These are phyloP conservation scores for Sarcophaga carnaria DNA, from an alignment of 2,888 invertebrate species.

Conservation along the genomic window DNA sequence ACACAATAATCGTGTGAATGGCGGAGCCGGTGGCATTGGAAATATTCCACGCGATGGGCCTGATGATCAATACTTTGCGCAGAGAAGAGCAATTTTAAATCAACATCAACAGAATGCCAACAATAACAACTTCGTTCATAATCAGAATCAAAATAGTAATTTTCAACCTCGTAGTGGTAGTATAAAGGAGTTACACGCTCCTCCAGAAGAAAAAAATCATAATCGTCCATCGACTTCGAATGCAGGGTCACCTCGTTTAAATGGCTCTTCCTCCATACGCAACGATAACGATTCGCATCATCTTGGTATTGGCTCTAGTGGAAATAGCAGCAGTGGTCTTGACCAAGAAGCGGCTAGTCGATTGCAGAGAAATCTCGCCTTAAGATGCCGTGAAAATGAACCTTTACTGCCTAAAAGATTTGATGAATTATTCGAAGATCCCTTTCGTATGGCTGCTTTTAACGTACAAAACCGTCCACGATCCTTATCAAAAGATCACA, in stretches of 20 bases:
- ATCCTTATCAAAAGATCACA: constrained; percentile 84
- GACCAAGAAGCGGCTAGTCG: constrained; percentile 80
- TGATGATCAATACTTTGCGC: constrained; percentile 77
- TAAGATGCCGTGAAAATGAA: constrained; percentile 80
- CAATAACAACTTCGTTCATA: constrained; percentile 76
- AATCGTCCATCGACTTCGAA: constrained; percentile 73
- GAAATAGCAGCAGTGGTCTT: constrained; percentile 15
- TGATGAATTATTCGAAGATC: constrained; percentile 82
- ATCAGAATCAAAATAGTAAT: constrained; percentile 75
- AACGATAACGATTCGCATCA: constrained; percentile 72
- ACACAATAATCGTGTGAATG: constrained; percentile 69
- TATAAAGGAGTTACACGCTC: constrained; percentile 75
- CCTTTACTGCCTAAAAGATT: constrained; percentile 80
- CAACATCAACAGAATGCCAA: constrained; percentile 77
- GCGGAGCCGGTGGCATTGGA: constrained; percentile 67
- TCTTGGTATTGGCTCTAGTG: constrained; percentile 54
- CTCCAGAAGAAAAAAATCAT: constrained; percentile 72
- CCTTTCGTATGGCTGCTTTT: constrained; percentile 85
- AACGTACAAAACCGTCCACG: constrained; percentile 80
- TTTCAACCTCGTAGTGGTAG: constrained; percentile 77
- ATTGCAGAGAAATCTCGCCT: constrained; percentile 80
- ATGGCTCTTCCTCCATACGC: constrained; percentile 66
- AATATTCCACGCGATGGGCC: constrained; percentile 73
- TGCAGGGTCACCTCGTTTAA: constrained; percentile 61
- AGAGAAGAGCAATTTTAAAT: constrained; percentile 78